Evolutionary conservation across 1,140 invertebrate genomes (phyloP).

Genomic region (Pinna nobilis): DNA sequence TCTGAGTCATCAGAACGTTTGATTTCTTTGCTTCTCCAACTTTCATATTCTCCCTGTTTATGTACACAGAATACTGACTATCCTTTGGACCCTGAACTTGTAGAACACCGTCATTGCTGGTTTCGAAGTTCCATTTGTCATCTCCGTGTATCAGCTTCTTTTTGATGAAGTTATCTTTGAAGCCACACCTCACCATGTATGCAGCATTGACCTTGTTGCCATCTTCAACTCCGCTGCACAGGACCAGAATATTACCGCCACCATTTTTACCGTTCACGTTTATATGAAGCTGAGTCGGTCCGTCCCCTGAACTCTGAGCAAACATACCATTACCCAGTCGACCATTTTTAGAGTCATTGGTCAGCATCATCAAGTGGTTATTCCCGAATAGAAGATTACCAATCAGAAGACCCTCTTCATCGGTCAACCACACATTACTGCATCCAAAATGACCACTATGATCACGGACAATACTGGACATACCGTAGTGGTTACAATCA

Average conservation of each 20-base stretch:
- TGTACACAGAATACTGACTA: constrained; percentile 45
- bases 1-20: constrained; percentile 37
- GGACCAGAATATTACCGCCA: constrained; percentile 41
- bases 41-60: constrained; percentile 47
- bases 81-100: constrained; percentile 29
- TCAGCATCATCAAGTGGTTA: constrained; percentile 50
- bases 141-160: constrained; percentile 44
- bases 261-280: constrained; percentile 49
- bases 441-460: constrained; percentile 55
- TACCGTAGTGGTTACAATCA: constrained; percentile 52
- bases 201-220: constrained; percentile 5
- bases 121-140: constrained; percentile 54
- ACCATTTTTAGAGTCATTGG: constrained; percentile 49
- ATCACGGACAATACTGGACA: constrained; percentile 28
- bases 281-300: constrained; percentile 14
- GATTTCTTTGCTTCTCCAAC: neutral
- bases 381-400: constrained; percentile 49
- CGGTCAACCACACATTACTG: constrained; percentile 28
- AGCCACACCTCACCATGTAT: constrained; percentile 52
- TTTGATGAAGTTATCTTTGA: constrained; percentile 44
- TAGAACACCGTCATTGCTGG: constrained; percentile 24
- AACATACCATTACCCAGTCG: constrained; percentile 50
- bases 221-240: constrained; percentile 43
- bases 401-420: constrained; percentile 52
- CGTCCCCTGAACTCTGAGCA: constrained; percentile 22